A percentile compares a stretch with the other conserved stretches of the same genome.
Evolutionary conservation across 2,888 invertebrate genomes (phyloP).

Genomic region (Amphiduros pacificus): DNA sequence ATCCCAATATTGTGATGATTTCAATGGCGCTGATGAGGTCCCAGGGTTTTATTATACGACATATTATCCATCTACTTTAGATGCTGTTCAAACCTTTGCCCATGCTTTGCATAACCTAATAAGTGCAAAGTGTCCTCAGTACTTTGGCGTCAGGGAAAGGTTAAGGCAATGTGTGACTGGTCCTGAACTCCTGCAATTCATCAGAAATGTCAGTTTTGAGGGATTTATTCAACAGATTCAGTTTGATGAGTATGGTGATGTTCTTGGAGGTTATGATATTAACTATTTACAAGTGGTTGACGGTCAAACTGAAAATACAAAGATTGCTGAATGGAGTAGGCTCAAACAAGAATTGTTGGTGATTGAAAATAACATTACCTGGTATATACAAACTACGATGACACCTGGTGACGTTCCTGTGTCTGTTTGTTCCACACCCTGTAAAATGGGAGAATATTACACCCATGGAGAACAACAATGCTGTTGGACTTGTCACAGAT

Average conservation of each 20-base stretch:
- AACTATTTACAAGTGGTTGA: background rate
- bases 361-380: no score
- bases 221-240: background rate
- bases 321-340: no score
- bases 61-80: no score
- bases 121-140: slow-evolving; percentile 31
- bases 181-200: slow-evolving; percentile 17
- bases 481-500: slow-evolving; percentile 29
- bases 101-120: slow-evolving; percentile 37
- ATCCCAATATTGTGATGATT: no score
- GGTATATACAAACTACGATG: no score
- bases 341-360: no score
- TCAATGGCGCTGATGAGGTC: no score
- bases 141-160: slow-evolving; percentile 11
- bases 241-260: slow-evolving; percentile 38
- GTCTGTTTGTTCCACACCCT: slow-evolving; percentile 30
- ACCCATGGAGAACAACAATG: slow-evolving; percentile 16
- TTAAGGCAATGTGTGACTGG: slow-evolving; percentile 32
- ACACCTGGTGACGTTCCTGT: slow-evolving; percentile 1
- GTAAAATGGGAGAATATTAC: slow-evolving; percentile 19
- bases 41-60: no score
- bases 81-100: slow-evolving; percentile 40
- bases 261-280: slow-evolving; percentile 32
- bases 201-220: slow-evolving; percentile 33
- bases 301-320: background rate